A percentile compares a stretch with the other conserved stretches of the same genome.
Evolutionary conservation across 2,888 invertebrate genomes (phyloP).

Genomic region (Eupithecia centaureata): DNA sequence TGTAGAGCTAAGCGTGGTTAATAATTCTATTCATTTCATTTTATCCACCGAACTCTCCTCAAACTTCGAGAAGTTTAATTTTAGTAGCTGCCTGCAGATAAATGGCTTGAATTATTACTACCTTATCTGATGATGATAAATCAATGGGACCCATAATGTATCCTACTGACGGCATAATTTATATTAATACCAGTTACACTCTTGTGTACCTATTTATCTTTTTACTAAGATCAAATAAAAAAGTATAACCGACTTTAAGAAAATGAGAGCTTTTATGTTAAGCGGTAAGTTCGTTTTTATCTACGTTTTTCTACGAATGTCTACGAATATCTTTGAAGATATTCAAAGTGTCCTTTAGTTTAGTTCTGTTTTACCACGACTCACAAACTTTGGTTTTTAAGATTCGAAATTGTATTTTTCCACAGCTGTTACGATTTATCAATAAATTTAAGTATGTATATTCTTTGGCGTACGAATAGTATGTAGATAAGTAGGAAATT

Average conservation of each 20-base stretch:
- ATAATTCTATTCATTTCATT: conserved; percentile 6
- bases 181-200: conserved; percentile 19
- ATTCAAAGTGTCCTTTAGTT: too few relatives aligned
- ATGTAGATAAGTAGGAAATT: background rate
- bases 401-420: too few relatives aligned
- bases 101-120: conserved; percentile 27
- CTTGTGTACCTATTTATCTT: background rate
- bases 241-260: too few relatives aligned
- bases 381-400: too few relatives aligned
- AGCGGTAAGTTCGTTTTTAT: too few relatives aligned
- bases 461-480: background rate
- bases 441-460: too few relatives aligned
- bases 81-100: conserved; percentile 22
- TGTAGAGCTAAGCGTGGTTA: background rate
- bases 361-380: too few relatives aligned
- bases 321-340: too few relatives aligned
- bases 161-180: conserved; percentile 14
- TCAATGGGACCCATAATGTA: conserved; percentile 25
- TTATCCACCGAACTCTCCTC: conserved; percentile 4
- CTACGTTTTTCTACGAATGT: too few relatives aligned
- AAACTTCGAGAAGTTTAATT: conserved; percentile 11
- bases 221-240: too few relatives aligned
- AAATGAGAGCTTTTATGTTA: too few relatives aligned
- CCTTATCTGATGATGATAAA: conserved; percentile 37
- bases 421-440: too few relatives aligned